phyloP scores from a whole-genome alignment of 1,140 invertebrate genomes.

The Calosoma granatense region DNA sequence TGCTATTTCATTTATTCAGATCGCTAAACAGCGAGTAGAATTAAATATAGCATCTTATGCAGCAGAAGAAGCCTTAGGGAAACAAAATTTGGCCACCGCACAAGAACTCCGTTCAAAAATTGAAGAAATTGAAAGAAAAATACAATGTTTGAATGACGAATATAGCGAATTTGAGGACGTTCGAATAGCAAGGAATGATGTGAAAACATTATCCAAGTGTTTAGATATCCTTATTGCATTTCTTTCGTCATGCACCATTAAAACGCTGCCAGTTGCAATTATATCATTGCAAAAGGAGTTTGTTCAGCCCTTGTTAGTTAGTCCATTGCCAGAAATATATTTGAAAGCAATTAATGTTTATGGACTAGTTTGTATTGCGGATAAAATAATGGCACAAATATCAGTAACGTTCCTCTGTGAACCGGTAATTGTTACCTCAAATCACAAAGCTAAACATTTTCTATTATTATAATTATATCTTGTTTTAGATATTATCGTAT shows the following conservation, averaged over 20 bases:
- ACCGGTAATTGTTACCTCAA: no score
- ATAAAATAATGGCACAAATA: no score
- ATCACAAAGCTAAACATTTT: no score
- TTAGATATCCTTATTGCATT: background rate
- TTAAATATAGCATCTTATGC: background rate
- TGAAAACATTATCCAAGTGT: background rate
- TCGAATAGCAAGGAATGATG: background rate
- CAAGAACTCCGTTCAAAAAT: slow-evolving; percentile 14
- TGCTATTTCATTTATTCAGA: no score
- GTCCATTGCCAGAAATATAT: background rate
- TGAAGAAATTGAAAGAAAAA: slow-evolving; percentile 1
- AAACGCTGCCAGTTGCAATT: background rate
- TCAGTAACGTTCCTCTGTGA: no score
- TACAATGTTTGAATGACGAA: slow-evolving; percentile 10
- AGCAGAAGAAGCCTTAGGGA: background rate
- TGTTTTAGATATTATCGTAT: no score
- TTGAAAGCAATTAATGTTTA: background rate
- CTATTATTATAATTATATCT: no score
- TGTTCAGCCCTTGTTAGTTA: background rate
- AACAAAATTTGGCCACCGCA: background rate
- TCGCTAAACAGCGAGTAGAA: background rate
- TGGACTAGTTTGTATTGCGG: background rate
- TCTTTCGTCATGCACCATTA: background rate
- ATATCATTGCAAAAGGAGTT: background rate
- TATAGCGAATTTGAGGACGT: background rate